Conservation (phyloP, 2,797 vertebrate genomes). For the Falco concolor region DNA sequence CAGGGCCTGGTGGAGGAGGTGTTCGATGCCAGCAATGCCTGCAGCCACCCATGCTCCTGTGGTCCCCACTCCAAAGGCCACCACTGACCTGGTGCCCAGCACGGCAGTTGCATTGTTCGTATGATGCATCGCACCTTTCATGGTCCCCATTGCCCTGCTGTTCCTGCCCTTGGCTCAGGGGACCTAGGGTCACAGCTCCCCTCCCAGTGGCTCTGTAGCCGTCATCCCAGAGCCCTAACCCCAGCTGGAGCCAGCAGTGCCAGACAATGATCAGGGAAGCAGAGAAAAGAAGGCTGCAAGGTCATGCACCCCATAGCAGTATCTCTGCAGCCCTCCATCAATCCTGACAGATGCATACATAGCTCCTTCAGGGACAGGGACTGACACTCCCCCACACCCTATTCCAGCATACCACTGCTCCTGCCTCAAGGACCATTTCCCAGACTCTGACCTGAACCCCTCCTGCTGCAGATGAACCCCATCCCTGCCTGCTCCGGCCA, state of each 20-base stretch:
- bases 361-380: neutral
- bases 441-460: neutral
- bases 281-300: neutral
- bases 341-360: neutral
- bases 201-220: neutral
- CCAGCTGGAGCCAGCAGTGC: neutral
- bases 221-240: neutral
- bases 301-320: neutral
- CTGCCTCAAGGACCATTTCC: neutral
- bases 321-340: neutral
- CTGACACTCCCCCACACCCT: neutral
- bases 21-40: rapidly evolving
- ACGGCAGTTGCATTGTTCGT: rapidly evolving
- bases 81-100: rapidly evolving
- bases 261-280: conserved; percentile 9
- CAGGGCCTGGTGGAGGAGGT: neutral
- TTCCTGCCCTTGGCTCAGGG: neutral
- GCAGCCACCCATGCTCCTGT: neutral
- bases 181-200: neutral
- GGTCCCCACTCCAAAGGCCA: rapidly evolving
- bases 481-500: neutral
- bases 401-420: neutral
- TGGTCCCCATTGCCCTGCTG: rapidly evolving
- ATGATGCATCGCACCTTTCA: neutral
- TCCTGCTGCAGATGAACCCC: neutral